Base-by-base conservation (phyloP, 2,113 vertebrate species). In the Rhagologus leucostigma region DNA sequence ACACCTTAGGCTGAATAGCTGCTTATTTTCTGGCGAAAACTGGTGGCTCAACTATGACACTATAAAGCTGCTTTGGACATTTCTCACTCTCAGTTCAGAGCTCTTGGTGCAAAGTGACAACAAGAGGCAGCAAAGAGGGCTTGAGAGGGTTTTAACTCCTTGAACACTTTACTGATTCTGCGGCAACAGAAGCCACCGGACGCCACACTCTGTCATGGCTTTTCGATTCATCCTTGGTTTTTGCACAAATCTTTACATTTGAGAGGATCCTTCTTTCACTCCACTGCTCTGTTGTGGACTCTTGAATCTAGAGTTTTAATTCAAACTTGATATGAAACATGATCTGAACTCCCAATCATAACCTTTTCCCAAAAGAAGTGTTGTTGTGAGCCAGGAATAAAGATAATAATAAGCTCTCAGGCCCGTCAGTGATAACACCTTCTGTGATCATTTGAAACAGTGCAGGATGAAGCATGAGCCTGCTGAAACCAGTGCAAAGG, bases 11-110 rank as follows among this genome's bases (percentile, higher is more conserved):
- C 42, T 16, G 8, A 84, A 57, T 11, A 46, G 8, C n/a, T 24
- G 7, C 21, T 75, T 37, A 2, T 11, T 64, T 6, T 35, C 26
- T 59, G 30, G 10, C 19, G 26, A 62, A 22, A 77, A 32, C 7
- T 17, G 41, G 35, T 70, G 46, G 7, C 70, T 62, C 68, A 24
- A 3, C n/a, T 42, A 4, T 0, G 2, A 11, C 2, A 3, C 29
- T 26, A 27, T 37, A 67, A 56, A 62, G 37, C 26, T 89, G 13
- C 26, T 74, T 32, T 77, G 47, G 41, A 14, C 32, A 3, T 81
- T 68, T 57, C 33, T 55, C 24, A 4, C 23, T 42, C 37, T 69
- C 26, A 22, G 7, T 37, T 87, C 37, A 60, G 78, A 74, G 32
- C 16, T 76, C 32, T 57, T 7, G 3, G 14, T 77, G 44, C 44